Evolutionary conservation across 1,140 invertebrate genomes (phyloP), one percentile per base, ranked within the genome.

Genomic region (Andricus grossulariae): DNA sequence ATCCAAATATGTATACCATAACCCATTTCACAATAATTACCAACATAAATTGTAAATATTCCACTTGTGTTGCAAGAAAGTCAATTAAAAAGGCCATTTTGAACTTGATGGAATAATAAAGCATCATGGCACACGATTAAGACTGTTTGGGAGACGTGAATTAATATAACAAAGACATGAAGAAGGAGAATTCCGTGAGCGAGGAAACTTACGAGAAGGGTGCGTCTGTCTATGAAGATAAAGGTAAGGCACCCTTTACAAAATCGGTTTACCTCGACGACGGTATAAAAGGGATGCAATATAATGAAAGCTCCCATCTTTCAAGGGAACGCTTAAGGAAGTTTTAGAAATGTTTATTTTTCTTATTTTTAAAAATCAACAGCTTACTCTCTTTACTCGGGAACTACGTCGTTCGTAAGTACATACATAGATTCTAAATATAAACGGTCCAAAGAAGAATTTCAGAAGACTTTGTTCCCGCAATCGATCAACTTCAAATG

Each of bases 401-500:
- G 25, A 32, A 5, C 25, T 32, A 5, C 25, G 4, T 32, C 25
- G 25, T 3, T 5, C 25, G 25, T 32, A 32, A 32, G 25, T 32
- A 5, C 3, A 32, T 32, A 32, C 25, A 32, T 32, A 32, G 25
- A 32, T 3, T 32, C 5, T 32, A 32, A 3, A 66, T 13, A 15
- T 32, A 66, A 39, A 16, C 45, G 60, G 13, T 32, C 21, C 16
- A 25, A 66, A 10, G 39, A 66, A 4, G 25, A 39, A 16, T 66
- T 66, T 66, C 15, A 39, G 54, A 32, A 16, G 32, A 45, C 13
- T 66, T 66, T 66, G 3, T 66, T 66, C 21, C 21, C 13, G 25
- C 21, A 39, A 66, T 66, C 60, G 60, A 66, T 66, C 60, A 66
- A 66, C 60, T n/a, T 66, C 60, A 39, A 66, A 39, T 66, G 39